Conservation (phyloP, 2,113 vertebrate genomes). For the Corythornis madagascariensis region DNA sequence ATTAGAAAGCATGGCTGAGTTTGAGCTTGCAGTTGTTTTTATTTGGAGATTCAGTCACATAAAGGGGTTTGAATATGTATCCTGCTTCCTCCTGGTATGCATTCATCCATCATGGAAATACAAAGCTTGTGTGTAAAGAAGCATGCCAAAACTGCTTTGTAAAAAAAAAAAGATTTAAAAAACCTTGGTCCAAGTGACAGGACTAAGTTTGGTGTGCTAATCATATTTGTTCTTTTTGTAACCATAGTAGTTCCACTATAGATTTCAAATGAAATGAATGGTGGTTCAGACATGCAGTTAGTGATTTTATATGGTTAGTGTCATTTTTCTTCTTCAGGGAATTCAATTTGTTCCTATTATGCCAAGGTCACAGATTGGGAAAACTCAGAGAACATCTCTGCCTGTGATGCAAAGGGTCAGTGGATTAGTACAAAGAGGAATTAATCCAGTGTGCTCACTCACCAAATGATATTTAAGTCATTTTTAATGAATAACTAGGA, state of each 20-base stretch:
- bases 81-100: background rate
- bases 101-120: conserved; percentile 32
- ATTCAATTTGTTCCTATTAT: conserved; percentile 78
- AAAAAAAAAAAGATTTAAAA: background rate
- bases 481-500: conserved; percentile 75
- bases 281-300: conserved; percentile 34
- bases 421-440: conserved; percentile 78
- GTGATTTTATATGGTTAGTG: conserved; percentile 68
- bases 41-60: background rate
- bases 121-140: conserved; percentile 34
- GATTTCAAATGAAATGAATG: conserved; percentile 65
- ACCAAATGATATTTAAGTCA: conserved; percentile 75
- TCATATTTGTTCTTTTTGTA: conserved; percentile 48
- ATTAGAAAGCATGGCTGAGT: background rate
- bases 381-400: conserved; percentile 68
- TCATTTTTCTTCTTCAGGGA: conserved; percentile 77
- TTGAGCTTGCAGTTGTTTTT: conserved; percentile 25
- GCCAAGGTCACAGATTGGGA: conserved; percentile 71
- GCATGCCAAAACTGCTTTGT: conserved; percentile 50
- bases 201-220: conserved; percentile 38
- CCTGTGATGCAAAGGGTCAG: conserved; percentile 79
- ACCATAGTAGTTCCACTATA: background rate
- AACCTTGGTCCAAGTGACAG: background rate
- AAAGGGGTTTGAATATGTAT: background rate
- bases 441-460: conserved; percentile 74